Base-by-base conservation (phyloP, 2,888 invertebrate species). In the Nymphalis urticae region DNA sequence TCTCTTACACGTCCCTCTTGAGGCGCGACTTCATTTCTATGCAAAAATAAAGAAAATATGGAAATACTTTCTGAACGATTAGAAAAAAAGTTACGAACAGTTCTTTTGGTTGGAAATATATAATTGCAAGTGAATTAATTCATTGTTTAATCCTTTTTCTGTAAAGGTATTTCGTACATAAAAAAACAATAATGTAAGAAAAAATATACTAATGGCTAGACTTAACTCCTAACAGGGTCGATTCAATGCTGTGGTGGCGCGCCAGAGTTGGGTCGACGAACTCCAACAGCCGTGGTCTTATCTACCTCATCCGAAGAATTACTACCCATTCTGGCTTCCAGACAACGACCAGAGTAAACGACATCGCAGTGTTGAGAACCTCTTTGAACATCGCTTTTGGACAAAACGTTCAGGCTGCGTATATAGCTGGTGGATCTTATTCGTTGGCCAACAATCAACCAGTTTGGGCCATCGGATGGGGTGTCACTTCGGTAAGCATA, bases 401-500 rank as follows among this genome's bases (percentile, higher is more conserved):
- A 2, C 80, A 79, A 0, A 62, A 79, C 0, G 81, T 83, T 2
- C 80, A 82, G 62, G 70, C 79, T 0, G 89, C 86, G 0, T 76
- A 70, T 48, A 73, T 91, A 1, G 82, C 82, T 4, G 90, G 88
- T 0, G 70, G 77, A 0, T 81, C 79, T 0, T 85, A 84, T 60
- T 64, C 72, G 0, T 77, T 88, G 24, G 62, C 65, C 1, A 75
- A 70, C 7, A 81, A 82, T 48, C 81, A 85, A 64, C 58, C 48
- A 0, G 82, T 90, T 0, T 74, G 68, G 67, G 90, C 85, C 58
- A 85, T 89, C 51, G 91, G 90, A 66, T 91, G 88, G 88, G 90
- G 90, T 3, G 81, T 79, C 8, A 77, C 77, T 1, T 78, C 81
- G 62, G 89, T 89, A 76, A 56, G 24, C 27, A 10, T 24, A 13